Evolutionary conservation across 2,888 invertebrate species (phyloP).

Genomic region (Kryphioiulus occultus): DNA sequence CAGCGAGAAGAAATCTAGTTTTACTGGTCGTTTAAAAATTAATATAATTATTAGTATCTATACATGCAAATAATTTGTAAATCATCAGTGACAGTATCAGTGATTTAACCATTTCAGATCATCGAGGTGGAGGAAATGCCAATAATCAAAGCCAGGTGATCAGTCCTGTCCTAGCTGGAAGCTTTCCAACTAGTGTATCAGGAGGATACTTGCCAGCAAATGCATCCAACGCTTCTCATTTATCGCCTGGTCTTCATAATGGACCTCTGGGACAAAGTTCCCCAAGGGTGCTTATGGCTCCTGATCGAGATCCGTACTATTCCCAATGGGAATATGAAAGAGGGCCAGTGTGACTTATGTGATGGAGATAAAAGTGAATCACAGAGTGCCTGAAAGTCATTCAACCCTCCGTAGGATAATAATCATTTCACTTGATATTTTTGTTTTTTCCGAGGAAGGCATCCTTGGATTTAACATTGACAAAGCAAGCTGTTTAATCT

Average conservation of each 20-base stretch:
- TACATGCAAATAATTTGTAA: no score
- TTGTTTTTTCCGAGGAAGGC: not conserved
- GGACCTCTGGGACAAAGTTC: constrained; percentile 58
- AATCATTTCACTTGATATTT: not conserved
- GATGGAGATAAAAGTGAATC: not conserved
- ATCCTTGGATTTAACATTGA: not conserved
- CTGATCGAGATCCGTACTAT: constrained; percentile 69
- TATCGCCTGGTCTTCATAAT: constrained; percentile 52
- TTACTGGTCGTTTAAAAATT: no score
- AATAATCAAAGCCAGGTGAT: constrained; percentile 39
- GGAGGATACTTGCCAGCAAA: not conserved
- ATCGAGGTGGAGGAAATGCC: not conserved
- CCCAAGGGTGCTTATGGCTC: constrained; percentile 55
- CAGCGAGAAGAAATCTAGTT: no score
- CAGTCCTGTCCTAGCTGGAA: constrained; percentile 41
- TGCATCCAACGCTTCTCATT: constrained; percentile 28
- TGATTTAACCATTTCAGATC: not conserved
- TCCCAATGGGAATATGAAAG: constrained; percentile 51
- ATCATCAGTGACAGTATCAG: not conserved
- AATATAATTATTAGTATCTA: no score
- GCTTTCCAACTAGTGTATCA: constrained; percentile 14
- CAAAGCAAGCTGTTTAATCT: not conserved
- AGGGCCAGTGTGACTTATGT: constrained; percentile 46
- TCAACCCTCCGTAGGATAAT: not conserved
- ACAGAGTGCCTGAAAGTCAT: constrained; percentile 43